Evolutionary conservation across 2,113 vertebrate genomes (phyloP).

Genomic region (Uria lomvia): DNA sequence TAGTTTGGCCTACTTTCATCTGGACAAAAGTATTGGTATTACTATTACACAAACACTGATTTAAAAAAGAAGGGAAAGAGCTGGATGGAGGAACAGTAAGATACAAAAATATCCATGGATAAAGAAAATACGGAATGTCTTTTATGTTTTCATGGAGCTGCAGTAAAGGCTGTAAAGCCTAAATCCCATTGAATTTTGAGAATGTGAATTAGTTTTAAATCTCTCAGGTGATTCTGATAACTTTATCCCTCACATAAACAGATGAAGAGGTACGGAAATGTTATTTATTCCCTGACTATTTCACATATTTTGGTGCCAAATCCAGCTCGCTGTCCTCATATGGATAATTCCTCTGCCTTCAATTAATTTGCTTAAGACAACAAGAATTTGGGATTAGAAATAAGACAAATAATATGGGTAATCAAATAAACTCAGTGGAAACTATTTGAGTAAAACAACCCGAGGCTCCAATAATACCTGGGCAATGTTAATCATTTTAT

Average conservation of each 20-base stretch:
- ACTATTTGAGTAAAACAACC: not conserved
- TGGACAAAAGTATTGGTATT: not conserved
- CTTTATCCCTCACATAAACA: constrained; percentile 19
- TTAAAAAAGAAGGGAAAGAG: not conserved
- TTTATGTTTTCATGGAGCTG: not conserved
- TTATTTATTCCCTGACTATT: not conserved
- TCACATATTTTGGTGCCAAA: constrained; percentile 23
- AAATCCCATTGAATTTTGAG: constrained; percentile 10
- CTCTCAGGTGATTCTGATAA: constrained; percentile 12
- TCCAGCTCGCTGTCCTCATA: not conserved
- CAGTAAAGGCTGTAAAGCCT: not conserved
- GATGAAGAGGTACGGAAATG: not conserved
- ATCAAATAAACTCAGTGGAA: not conserved
- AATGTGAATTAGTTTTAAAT: not conserved
- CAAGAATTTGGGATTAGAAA: constrained; percentile 23
- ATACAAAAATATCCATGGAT: not conserved
- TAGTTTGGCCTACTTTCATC: not conserved
- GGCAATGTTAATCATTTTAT: not conserved
- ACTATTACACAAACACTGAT: not conserved
- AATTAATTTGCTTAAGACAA: constrained; percentile 31
- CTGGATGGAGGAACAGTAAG: not conserved
- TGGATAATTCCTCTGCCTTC: not conserved
- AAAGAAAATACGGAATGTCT: not conserved
- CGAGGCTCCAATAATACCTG: not conserved
- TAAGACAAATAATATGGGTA: not conserved